Conservation (phyloP, 2,888 invertebrate species). For the Morpho achilles region DNA sequence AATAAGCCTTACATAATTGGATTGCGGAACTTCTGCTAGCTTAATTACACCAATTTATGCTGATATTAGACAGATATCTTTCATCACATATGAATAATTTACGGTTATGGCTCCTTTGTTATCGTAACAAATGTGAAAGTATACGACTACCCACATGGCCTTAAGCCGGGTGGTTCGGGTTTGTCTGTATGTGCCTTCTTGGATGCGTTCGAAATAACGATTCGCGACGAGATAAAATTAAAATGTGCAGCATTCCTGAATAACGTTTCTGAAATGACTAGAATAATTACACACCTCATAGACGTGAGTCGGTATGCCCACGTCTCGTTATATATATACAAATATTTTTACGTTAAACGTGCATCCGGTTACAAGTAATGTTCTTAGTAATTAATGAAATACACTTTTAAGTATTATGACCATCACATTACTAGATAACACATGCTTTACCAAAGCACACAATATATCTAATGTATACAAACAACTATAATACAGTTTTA, state of each 20-base stretch:
- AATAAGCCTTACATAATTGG: slow-evolving; percentile 12
- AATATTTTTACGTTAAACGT: background rate
- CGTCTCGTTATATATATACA: background rate
- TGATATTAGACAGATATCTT: slow-evolving; percentile 9
- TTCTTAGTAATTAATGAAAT: background rate
- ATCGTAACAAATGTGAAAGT: slow-evolving; percentile 15
- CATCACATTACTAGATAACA: background rate
- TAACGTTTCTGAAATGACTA: slow-evolving; percentile 46
- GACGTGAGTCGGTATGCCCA: slow-evolving; percentile 3
- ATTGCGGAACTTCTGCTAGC: slow-evolving; percentile 5
- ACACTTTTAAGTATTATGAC: background rate
- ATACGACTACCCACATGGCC: slow-evolving; percentile 33
- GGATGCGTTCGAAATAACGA: slow-evolving; percentile 61
- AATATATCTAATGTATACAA: no score
- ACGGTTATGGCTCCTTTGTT: slow-evolving; percentile 10
- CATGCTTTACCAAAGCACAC: background rate
- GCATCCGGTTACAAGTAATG: slow-evolving; percentile 4
- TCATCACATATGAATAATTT: slow-evolving; percentile 8
- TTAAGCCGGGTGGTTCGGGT: slow-evolving; percentile 29
- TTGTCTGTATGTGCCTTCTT: slow-evolving; percentile 40
- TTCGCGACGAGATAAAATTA: slow-evolving; percentile 62
- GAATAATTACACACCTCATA: slow-evolving; percentile 26
- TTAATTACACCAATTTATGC: slow-evolving; percentile 8
- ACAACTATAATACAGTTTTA: no score
- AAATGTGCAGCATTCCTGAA: slow-evolving; percentile 54